A percentile compares a stretch with the other conserved stretches of the same genome.
Conservation (phyloP, 1,140 invertebrate species). For the Pogonomyrmex californicus region DNA sequence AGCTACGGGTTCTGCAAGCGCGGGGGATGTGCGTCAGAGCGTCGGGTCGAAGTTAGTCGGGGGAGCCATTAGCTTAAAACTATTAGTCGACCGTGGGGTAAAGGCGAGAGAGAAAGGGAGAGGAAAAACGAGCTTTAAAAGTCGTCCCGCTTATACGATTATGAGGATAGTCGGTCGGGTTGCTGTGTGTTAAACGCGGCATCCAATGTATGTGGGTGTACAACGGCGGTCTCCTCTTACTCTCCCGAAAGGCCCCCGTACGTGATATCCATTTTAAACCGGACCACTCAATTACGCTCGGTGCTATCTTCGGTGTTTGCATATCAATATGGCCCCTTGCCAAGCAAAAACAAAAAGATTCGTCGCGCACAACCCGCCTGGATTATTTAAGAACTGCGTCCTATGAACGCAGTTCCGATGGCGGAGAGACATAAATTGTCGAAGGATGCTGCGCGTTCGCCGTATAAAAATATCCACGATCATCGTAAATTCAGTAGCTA, state of each 20-base stretch:
- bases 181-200: constrained; percentile 24
- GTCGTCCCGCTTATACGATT: constrained; percentile 72
- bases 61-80: constrained; percentile 79
- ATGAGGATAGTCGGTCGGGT: constrained; percentile 72
- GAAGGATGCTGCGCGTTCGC: neutral
- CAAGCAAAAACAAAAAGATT: constrained; percentile 62
- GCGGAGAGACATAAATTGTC: neutral
- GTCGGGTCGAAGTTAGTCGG: constrained; percentile 71
- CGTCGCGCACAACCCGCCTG: neutral
- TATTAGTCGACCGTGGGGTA: constrained; percentile 70
- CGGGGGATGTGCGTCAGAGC: constrained; percentile 66
- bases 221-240: constrained; percentile 9
- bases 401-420: neutral
- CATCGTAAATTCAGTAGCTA: neutral
- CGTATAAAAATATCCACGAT: neutral
- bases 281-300: constrained; percentile 82
- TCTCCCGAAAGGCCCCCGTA: constrained; percentile 35
- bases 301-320: constrained; percentile 79
- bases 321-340: constrained; percentile 79
- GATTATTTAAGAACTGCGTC: constrained; percentile 63
- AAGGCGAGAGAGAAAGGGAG: constrained; percentile 51
- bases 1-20: constrained; percentile 36
- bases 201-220: constrained; percentile 3
- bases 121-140: constrained; percentile 72
- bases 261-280: constrained; percentile 73